These are phyloP conservation scores for Atta colombica DNA, from an alignment of 1,140 invertebrate species.

Conservation along the genomic window DNA sequence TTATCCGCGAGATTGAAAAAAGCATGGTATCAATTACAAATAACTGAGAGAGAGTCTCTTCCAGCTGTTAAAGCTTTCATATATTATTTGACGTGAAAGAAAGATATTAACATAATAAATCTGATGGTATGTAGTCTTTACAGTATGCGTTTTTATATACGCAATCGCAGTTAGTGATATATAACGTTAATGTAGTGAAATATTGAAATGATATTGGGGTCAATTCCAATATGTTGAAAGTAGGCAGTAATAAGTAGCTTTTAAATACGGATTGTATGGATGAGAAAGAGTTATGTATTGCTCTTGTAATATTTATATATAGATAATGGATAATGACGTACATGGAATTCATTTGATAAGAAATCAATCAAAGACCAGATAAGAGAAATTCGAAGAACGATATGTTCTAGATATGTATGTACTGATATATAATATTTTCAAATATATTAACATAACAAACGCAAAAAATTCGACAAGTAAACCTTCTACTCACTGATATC, in stretches of 20 bases:
- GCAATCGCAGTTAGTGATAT: background rate
- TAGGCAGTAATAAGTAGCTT: constrained; percentile 22
- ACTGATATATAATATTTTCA: background rate
- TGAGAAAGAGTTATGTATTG: background rate
- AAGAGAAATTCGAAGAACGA: background rate
- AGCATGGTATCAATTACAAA: background rate
- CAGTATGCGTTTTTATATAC: background rate
- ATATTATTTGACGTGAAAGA: background rate
- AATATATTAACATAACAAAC: background rate
- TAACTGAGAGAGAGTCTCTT: background rate
- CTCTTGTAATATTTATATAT: constrained; percentile 13
- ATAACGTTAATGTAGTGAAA: background rate
- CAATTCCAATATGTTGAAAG: constrained; percentile 23
- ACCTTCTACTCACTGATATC: background rate
- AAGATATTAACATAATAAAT: constrained; percentile 20
- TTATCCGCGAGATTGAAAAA: background rate
- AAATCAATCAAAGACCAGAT: background rate
- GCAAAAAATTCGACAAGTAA: constrained; percentile 9
- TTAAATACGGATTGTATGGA: constrained; percentile 14
- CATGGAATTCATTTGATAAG: constrained; percentile 7
- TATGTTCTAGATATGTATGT: too few relatives aligned
- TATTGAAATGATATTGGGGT: constrained; percentile 37
- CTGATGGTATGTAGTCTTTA: background rate
- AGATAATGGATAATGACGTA: constrained; percentile 11
- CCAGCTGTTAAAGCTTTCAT: background rate